Percentiles rank a stretch among this genome's conserved stretches.
Evolutionary conservation across 2,888 invertebrate genomes (phyloP).

Genomic region (Lypha dubia): DNA sequence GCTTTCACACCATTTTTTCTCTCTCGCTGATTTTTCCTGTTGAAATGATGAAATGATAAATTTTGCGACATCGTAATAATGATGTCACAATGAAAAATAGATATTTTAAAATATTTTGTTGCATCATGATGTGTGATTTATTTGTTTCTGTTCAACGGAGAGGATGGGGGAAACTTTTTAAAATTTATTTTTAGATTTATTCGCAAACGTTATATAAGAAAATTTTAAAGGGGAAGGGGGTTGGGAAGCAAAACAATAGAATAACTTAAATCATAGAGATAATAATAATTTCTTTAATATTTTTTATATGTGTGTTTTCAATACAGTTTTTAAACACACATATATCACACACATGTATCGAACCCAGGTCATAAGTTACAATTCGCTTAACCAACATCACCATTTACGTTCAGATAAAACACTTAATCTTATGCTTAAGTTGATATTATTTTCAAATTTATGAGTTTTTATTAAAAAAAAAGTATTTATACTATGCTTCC

Average conservation of each 20-base stretch:
- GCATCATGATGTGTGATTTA: slow-evolving; percentile 8
- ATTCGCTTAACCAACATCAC: too few species aligned
- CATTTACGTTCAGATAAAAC: too few species aligned
- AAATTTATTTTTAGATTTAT: not conserved
- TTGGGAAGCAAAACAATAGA: not conserved
- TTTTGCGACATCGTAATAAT: slow-evolving; percentile 41
- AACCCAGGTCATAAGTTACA: too few species aligned
- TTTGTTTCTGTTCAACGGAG: too few species aligned
- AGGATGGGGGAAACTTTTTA: too few species aligned
- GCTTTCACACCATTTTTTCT: not conserved
- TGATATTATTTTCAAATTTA: too few species aligned
- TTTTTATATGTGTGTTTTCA: too few species aligned
- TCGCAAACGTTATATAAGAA: not conserved
- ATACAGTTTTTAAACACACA: too few species aligned
- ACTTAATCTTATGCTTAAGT: too few species aligned
- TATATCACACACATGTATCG: too few species aligned
- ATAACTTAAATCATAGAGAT: not conserved
- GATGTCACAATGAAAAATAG: slow-evolving; percentile 4
- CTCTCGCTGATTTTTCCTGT: slow-evolving; percentile 3
- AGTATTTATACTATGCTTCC: too few species aligned
- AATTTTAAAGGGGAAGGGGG: not conserved
- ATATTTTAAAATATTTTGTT: slow-evolving; percentile 8
- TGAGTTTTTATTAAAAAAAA: too few species aligned
- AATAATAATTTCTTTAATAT: not conserved
- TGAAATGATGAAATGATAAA: slow-evolving; percentile 60